A percentile compares a stretch with the other conserved stretches of the same genome.
Evolutionary conservation across 2,113 vertebrate species (phyloP).

Genomic region (Chloropsis cyanopogon): DNA sequence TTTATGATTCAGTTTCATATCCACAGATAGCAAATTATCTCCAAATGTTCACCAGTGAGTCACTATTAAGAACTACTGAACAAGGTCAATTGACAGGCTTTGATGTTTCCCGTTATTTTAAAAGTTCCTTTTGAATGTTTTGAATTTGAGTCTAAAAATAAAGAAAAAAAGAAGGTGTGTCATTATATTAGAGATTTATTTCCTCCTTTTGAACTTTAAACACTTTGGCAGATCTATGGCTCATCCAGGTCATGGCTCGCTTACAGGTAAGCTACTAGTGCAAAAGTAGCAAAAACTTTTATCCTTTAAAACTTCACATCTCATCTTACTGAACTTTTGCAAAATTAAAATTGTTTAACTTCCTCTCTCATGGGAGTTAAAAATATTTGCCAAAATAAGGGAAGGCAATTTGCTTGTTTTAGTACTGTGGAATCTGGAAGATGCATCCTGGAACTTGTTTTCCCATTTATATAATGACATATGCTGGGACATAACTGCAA

Average conservation of each 20-base stretch:
- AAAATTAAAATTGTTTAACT: slow-evolving; percentile 5
- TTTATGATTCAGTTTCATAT: slow-evolving; percentile 74
- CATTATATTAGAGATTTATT: slow-evolving; percentile 65
- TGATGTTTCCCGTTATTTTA: slow-evolving; percentile 61
- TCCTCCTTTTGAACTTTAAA: slow-evolving; percentile 63
- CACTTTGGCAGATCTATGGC: slow-evolving; percentile 37
- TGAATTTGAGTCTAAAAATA: slow-evolving; percentile 68
- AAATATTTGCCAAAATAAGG: neutral
- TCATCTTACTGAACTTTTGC: slow-evolving; percentile 1
- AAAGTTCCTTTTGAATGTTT: slow-evolving; percentile 62
- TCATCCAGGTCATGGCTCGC: slow-evolving; percentile 49
- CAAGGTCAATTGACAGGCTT: slow-evolving; percentile 65
- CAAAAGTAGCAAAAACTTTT: slow-evolving; percentile 8
- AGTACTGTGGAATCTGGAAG: neutral
- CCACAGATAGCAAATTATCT: slow-evolving; percentile 74
- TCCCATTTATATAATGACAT: neutral
- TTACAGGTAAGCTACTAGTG: slow-evolving; percentile 35
- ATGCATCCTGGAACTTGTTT: neutral
- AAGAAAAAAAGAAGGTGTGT: slow-evolving; percentile 42
- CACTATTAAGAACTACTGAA: slow-evolving; percentile 66
- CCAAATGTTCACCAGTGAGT: slow-evolving; percentile 75
- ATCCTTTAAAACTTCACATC: neutral
- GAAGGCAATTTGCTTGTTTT: neutral
- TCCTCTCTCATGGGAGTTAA: neutral
- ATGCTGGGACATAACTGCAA: neutral